Base-by-base conservation (phyloP, 2,797 vertebrate species). In the Champsocephalus gunnari region DNA sequence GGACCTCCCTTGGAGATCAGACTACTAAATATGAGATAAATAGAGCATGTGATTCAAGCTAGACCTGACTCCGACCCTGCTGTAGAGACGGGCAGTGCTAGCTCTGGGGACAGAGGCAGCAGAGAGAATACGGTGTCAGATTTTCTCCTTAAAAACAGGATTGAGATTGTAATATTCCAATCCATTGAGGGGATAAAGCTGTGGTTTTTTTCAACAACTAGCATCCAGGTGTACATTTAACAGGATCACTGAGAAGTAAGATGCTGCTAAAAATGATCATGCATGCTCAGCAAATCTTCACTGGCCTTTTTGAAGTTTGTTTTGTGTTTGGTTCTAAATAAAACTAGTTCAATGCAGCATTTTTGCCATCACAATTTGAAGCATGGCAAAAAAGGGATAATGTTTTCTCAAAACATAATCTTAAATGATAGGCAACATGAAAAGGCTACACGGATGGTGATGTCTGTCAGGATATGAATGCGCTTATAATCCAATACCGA, bases 171-270 rank as follows among this genome's bases (percentile, higher is more conserved):
- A 19, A 59, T 58, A 70, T 69, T 21, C 44, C 60, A 16, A 59
- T 9, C 13, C 19, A 57, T 14, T 50, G 17, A 48, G 4, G 65
- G 32, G 28, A 62, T 21, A 60, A 41, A 71, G 73, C 56, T 43
- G 32, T 5, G n/a, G 71, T 34, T 79, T 79, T 81, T 75, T 64
- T 71, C 66, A 81, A 54, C 80, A 81, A 67, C 65, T 41, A 51
- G 71, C 71, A 70, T 19, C 62, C 81, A 87, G 80, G 83, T 87
- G 81, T 82, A 57, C 60, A 76, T 76, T 73, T 77, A 79, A 81
- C 55, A 49, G 71, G 63, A 57, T 77, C 34, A 73, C n/a, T 82
- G 66, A 80, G 77, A 79, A 66, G 71, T 80, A 73, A 82, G 75
- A 63, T 67, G 59, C 54, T 73, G 50, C 77, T 86, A 80, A 89